Conservation (phyloP, 2,113 vertebrate genomes). For the Daubentonia madagascariensis region DNA sequence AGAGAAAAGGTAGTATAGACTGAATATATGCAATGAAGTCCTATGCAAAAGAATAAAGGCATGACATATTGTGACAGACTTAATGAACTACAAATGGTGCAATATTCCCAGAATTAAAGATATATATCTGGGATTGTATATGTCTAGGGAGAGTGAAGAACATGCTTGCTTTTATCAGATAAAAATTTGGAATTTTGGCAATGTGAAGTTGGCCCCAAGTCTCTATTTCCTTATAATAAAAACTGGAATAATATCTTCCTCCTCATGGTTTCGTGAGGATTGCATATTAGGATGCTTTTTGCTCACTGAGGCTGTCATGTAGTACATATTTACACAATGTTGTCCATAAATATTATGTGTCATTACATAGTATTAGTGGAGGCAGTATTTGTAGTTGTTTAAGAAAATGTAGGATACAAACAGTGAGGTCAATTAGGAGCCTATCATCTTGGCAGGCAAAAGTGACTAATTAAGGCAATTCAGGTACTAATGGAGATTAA, state of each 20-base stretch:
- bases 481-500: neutral
- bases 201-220: neutral
- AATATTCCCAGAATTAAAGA: neutral
- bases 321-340: neutral
- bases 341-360: neutral
- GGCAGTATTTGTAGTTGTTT: neutral
- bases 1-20: neutral
- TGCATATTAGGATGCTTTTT: neutral
- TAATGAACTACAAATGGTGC: neutral
- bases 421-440: neutral
- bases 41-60: neutral
- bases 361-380: neutral
- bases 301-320: neutral
- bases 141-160: neutral
- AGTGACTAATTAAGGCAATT: constrained; percentile 16
- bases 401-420: neutral
- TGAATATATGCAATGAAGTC: neutral
- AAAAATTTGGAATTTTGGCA: neutral
- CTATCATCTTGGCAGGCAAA: neutral
- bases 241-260: neutral
- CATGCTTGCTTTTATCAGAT: neutral
- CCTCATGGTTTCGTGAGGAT: neutral
- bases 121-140: neutral
- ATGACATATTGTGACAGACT: neutral
- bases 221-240: neutral